Conservation (phyloP, 2,797 vertebrate species). For the Halcyon smyrnensis region DNA sequence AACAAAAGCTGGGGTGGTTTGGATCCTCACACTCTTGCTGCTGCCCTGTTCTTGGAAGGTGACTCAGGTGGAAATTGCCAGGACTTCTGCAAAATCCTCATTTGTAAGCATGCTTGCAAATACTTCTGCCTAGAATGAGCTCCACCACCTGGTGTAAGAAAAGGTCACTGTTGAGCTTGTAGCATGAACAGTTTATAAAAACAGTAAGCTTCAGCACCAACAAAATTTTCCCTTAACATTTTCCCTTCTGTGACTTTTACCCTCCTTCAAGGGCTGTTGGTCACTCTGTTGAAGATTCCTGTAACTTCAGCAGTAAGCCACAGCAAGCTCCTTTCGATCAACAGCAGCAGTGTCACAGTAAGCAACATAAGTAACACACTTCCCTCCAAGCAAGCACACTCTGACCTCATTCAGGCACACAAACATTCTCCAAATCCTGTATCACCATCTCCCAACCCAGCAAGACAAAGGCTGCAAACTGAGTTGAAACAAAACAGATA, state of each 20-base stretch:
- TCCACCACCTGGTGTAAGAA: not conserved
- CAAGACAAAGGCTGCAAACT: constrained; percentile 52
- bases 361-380: constrained; percentile 29
- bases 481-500: constrained; percentile 49
- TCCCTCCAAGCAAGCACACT: constrained; percentile 9
- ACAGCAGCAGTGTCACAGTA: constrained; percentile 8
- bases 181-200: not conserved
- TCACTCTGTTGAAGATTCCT: not conserved
- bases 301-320: constrained; percentile 46
- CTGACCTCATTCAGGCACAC: constrained; percentile 35
- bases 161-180: not conserved
- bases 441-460: constrained; percentile 24
- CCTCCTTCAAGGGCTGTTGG: not conserved
- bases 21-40: not conserved
- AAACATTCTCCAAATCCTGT: constrained; percentile 38
- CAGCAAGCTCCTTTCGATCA: constrained; percentile 65
- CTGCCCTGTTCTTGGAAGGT: not conserved
- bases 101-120: not conserved
- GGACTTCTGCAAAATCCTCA: not conserved
- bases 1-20: not conserved
- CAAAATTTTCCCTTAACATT: constrained; percentile 7
- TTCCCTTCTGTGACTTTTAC: constrained; percentile 10
- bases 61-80: not conserved
- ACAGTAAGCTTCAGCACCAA: not conserved
- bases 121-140: not conserved